A percentile compares a stretch with the other conserved stretches of the same genome.
Evolutionary conservation across 1,140 invertebrate genomes (phyloP).

Genomic region (Heliothis virescens): DNA sequence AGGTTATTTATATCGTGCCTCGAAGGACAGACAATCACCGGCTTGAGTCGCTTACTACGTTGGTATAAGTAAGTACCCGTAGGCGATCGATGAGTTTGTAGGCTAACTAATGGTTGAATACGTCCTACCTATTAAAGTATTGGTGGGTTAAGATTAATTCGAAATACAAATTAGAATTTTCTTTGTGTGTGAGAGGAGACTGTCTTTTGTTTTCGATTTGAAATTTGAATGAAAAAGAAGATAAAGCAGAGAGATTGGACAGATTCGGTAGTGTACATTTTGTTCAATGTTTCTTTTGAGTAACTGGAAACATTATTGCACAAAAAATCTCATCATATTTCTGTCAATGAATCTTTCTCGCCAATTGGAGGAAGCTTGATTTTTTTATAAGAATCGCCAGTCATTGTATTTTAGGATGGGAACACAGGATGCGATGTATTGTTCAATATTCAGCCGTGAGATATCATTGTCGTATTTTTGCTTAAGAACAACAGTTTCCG

Average conservation of each 20-base stretch:
- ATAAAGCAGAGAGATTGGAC: too few species aligned
- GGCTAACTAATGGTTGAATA: background rate
- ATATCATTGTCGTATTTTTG: conserved; percentile 50
- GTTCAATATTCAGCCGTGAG: conserved; percentile 42
- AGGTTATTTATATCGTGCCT: conserved; percentile 74
- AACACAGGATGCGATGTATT: conserved; percentile 47
- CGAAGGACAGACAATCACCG: conserved; percentile 82
- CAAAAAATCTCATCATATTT: background rate
- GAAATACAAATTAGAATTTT: background rate
- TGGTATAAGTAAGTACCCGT: conserved; percentile 11
- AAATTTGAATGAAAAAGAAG: too few species aligned
- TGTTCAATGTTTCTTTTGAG: too few species aligned
- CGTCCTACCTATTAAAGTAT: background rate
- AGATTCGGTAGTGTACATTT: too few species aligned
- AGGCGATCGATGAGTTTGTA: conserved; percentile 19
- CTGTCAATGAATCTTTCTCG: conserved; percentile 1
- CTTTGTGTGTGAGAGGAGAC: background rate
- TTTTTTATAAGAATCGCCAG: conserved; percentile 18
- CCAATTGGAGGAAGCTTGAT: background rate
- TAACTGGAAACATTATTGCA: too few species aligned
- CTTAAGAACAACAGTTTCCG: conserved; percentile 46
- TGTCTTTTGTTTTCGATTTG: background rate
- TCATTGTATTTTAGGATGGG: conserved; percentile 36
- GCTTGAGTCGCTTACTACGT: conserved; percentile 33
- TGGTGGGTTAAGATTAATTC: background rate